These are phyloP conservation scores for Drosophila stalkeri DNA, from an alignment of 2,888 invertebrate genomes.

Conservation along the genomic window DNA sequence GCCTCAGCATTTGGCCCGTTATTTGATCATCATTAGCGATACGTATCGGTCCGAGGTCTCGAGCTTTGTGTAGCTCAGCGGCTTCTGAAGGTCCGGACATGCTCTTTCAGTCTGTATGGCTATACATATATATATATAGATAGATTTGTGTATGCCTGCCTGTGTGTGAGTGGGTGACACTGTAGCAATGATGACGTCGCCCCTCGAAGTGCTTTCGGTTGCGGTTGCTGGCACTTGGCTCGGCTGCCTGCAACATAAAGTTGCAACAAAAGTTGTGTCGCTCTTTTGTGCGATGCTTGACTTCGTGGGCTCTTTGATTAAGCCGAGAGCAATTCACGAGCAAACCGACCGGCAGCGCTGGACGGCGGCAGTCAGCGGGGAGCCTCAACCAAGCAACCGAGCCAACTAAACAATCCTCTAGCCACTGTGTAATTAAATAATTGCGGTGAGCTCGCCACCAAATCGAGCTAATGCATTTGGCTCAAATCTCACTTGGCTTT, in stretches of 20 bases:
- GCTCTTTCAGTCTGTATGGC: constrained; percentile 31
- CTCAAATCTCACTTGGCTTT: constrained; percentile 52
- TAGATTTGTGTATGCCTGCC: neutral
- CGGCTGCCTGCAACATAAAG: constrained; percentile 63
- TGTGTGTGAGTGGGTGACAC: constrained; percentile 37
- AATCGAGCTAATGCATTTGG: constrained; percentile 74
- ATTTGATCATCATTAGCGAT: constrained; percentile 81
- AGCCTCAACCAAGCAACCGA: neutral
- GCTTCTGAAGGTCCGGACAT: constrained; percentile 36
- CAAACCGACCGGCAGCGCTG: constrained; percentile 11
- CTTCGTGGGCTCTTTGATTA: constrained; percentile 68
- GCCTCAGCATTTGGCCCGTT: constrained; percentile 63
- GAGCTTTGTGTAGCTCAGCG: constrained; percentile 33
- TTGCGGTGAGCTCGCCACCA: constrained; percentile 70
- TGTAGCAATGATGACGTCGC: constrained; percentile 46
- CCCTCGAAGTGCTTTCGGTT: constrained; percentile 25
- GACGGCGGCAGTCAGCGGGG: constrained; percentile 26
- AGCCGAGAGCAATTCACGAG: constrained; percentile 41
- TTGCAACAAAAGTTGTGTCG: constrained; percentile 70
- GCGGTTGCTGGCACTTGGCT: constrained; percentile 51
- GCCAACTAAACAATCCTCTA: constrained; percentile 17
- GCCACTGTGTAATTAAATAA: constrained; percentile 74
- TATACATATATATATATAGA: neutral
- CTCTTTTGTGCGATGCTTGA: constrained; percentile 58
- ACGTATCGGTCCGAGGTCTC: constrained; percentile 66